Percentiles rank a stretch among this genome's conserved stretches.
phyloP scores from a whole-genome alignment of 2,888 invertebrate genomes.

The Rhyacophila evoluta region DNA sequence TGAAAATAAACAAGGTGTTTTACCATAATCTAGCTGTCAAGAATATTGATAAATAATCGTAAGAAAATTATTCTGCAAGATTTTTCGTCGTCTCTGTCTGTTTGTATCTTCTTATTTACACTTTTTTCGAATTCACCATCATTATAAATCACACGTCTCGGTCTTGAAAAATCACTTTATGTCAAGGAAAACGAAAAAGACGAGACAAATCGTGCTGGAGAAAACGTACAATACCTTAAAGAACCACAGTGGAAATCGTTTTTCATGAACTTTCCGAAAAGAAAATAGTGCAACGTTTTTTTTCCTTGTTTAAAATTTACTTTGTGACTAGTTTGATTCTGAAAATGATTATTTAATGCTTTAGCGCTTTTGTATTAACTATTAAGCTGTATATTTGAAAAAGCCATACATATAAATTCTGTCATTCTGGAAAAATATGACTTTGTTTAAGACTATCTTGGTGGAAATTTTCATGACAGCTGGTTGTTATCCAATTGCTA shows the following conservation, averaged over 20 bases:
- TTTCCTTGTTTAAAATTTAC: too few species aligned
- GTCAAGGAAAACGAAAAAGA: neutral
- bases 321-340: too few species aligned
- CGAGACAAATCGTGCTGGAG: neutral
- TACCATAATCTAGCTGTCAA: neutral
- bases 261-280: neutral
- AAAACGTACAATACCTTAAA: neutral
- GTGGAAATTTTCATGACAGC: too few species aligned
- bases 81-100: neutral
- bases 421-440: too few species aligned
- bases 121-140: neutral
- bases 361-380: too few species aligned
- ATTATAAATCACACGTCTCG: neutral
- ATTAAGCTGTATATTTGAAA: too few species aligned
- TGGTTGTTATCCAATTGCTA: too few species aligned
- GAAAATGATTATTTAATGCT: too few species aligned
- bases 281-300: neutral
- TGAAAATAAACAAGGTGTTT: too few species aligned
- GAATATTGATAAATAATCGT: neutral
- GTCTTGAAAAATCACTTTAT: conserved; percentile 9
- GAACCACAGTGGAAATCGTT: neutral
- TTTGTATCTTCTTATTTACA: neutral
- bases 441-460: too few species aligned
- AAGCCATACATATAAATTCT: too few species aligned
- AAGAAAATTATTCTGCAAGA: neutral